These are phyloP conservation scores for Notamacropus eugenii DNA, from an alignment of 2,797 vertebrate genomes.

Conservation along the genomic window DNA sequence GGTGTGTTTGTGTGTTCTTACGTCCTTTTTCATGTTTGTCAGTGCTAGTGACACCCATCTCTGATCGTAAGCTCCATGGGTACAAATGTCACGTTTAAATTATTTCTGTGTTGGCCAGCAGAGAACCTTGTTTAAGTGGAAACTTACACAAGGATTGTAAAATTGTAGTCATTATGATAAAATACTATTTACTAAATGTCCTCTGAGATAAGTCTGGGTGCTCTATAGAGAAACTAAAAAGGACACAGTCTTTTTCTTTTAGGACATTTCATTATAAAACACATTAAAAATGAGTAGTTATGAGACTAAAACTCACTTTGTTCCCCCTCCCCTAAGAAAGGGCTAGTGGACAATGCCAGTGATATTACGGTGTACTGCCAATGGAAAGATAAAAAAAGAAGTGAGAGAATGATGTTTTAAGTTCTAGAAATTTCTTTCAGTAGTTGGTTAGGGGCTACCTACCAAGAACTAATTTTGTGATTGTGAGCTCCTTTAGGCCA, in stretches of 20 bases:
- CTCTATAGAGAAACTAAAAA: not conserved
- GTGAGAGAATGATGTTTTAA: not conserved
- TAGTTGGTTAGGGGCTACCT: not conserved
- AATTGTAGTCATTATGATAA: not conserved
- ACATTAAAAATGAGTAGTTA: not conserved
- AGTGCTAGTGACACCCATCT: not conserved
- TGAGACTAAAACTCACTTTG: not conserved
- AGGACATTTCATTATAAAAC: not conserved
- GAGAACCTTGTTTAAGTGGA: not conserved
- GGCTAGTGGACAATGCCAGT: not conserved
- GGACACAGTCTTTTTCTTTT: not conserved
- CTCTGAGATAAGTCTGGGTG: not conserved
- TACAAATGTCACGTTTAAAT: not conserved
- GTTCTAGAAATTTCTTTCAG: not conserved
- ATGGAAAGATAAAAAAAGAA: not conserved
- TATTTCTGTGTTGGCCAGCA: not conserved
- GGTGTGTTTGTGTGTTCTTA: not conserved
- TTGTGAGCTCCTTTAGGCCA: not conserved
- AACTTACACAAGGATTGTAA: not conserved
- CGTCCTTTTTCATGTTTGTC: not conserved
- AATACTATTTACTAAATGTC: not conserved
- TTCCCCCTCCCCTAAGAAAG: not conserved
- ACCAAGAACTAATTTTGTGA: not conserved
- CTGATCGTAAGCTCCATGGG: conserved; percentile 13
- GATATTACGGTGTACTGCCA: not conserved